These are phyloP conservation scores for Lichenostomus cassidix DNA, from an alignment of 2,113 vertebrate genomes.

Conservation along the genomic window DNA sequence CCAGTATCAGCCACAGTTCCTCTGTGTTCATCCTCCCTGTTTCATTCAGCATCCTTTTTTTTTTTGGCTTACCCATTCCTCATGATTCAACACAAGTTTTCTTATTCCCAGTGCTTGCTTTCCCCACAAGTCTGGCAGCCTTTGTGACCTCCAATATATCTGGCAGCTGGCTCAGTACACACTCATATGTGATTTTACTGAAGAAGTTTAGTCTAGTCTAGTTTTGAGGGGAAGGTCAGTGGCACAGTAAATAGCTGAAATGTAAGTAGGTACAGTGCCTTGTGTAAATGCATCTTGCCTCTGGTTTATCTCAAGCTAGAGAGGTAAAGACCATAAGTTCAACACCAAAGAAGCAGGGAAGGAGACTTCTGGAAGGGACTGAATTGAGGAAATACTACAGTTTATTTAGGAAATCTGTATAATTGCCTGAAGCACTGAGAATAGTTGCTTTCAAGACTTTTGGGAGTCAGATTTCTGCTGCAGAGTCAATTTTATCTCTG, in stretches of 20 bases:
- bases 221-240: not conserved
- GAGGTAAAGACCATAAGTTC: not conserved
- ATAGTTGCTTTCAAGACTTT: not conserved
- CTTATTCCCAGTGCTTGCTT: not conserved
- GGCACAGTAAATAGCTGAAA: not conserved
- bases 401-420: not conserved
- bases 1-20: not conserved
- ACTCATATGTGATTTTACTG: not conserved
- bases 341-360: not conserved
- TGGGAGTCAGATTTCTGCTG: not conserved
- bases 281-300: not conserved
- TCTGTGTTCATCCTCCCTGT: not conserved
- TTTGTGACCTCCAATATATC: not conserved
- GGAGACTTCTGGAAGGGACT: not conserved
- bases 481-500: not conserved
- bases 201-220: not conserved
- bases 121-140: not conserved
- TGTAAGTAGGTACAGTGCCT: not conserved
- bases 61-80: not conserved
- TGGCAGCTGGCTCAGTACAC: not conserved
- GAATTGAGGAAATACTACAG: not conserved
- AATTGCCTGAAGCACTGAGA: not conserved
- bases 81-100: not conserved
- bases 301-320: not conserved
- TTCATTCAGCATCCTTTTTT: not conserved